These are phyloP conservation scores for Biston betularia DNA, from an alignment of 2,888 invertebrate species.

Conservation along the genomic window DNA sequence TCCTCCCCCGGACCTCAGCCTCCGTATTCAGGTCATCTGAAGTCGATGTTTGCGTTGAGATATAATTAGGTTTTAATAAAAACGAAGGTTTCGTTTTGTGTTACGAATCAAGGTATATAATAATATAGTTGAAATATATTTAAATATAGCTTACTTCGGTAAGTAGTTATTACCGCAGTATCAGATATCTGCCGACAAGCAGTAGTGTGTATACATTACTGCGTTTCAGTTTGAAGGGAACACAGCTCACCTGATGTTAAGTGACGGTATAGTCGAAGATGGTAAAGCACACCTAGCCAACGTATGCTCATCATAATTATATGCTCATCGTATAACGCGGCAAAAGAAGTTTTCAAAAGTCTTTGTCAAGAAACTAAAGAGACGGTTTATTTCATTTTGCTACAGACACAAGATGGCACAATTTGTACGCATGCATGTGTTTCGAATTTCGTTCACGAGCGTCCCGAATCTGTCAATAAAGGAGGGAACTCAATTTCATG, in stretches of 20 bases:
- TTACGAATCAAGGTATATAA: background rate
- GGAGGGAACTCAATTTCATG: constrained; percentile 37
- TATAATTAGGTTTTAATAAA: constrained; percentile 46
- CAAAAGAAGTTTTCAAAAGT: background rate
- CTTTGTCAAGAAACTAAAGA: background rate
- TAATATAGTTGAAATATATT: no score
- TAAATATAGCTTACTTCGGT: background rate
- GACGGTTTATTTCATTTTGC: background rate
- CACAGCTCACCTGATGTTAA: no score
- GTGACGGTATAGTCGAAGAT: no score
- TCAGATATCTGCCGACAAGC: no score
- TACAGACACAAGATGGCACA: constrained; percentile 19
- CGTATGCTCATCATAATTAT: no score
- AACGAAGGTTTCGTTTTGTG: background rate
- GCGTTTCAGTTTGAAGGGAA: no score
- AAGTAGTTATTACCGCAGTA: no score
- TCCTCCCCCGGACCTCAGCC: constrained; percentile 64
- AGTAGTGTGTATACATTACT: no score
- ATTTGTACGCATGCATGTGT: constrained; percentile 25
- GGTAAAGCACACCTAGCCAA: no score
- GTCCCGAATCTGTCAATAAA: constrained; percentile 20
- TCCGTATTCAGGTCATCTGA: constrained; percentile 80
- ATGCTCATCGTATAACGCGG: no score
- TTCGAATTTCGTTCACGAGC: constrained; percentile 27
- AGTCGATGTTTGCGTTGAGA: constrained; percentile 52